Percentiles rank a stretch among this genome's conserved stretches.
These are phyloP conservation scores for Ptychodera flava DNA, from an alignment of 35 echinoderm and acorn worm species.

Conservation along the genomic window DNA sequence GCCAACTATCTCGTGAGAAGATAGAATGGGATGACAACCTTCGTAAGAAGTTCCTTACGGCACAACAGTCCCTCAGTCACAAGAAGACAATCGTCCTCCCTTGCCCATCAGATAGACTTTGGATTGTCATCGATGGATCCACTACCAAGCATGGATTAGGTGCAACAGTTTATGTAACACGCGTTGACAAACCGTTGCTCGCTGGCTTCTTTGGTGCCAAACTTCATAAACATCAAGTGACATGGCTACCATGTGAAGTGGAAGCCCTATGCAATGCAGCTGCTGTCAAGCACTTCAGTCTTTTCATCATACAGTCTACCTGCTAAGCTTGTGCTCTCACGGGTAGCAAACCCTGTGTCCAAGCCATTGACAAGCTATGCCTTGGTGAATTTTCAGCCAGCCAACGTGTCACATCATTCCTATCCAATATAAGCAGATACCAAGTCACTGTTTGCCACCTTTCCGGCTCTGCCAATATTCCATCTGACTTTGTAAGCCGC, in stretches of 20 bases:
- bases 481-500: slow-evolving; percentile 63
- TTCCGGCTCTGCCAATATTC: no score
- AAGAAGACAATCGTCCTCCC: no score
- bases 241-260: slow-evolving; percentile 45
- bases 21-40: no score
- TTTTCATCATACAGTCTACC: no score
- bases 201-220: slow-evolving; percentile 40
- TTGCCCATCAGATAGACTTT: no score
- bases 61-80: not conserved
- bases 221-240: slow-evolving; percentile 12
- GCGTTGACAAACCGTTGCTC: slow-evolving; percentile 7
- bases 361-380: no score
- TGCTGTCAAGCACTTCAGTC: slow-evolving; percentile 40
- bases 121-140: no score
- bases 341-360: slow-evolving; percentile 66
- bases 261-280: slow-evolving; percentile 35
- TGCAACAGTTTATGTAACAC: slow-evolving; percentile 34
- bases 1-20: no score
- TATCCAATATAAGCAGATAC: slow-evolving; percentile 44
- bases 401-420: slow-evolving; percentile 53
- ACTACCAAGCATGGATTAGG: no score
- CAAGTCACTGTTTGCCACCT: no score
- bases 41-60: no score
- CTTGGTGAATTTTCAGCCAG: slow-evolving; percentile 51
- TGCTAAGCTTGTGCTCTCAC: slow-evolving; percentile 32